A percentile compares a stretch with the other conserved stretches of the same genome.
phyloP scores from a whole-genome alignment of 2,113 vertebrate genomes.

The Brachionichthys hirsutus region DNA sequence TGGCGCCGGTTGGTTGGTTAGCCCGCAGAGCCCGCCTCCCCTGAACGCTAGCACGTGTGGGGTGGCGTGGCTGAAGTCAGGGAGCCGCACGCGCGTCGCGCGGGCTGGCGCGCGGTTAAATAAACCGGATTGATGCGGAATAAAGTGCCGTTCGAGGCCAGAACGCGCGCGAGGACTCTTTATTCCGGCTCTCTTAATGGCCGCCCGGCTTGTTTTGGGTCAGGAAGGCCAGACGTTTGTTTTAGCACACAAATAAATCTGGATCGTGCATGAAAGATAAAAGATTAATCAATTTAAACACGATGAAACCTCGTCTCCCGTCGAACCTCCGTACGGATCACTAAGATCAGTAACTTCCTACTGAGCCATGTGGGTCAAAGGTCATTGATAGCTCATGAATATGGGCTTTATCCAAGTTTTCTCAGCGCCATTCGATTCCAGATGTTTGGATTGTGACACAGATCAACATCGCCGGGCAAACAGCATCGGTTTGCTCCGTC shows the following conservation, averaged over 20 bases:
- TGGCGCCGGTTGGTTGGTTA: conserved; percentile 47
- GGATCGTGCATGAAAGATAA: too few relatives aligned
- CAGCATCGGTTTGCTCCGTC: background rate
- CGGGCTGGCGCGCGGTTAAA: too few relatives aligned
- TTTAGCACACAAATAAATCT: too few relatives aligned
- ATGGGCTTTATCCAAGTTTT: background rate
- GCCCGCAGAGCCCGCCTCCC: background rate
- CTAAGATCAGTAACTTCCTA: background rate
- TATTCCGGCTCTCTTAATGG: too few relatives aligned
- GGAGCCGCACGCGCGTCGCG: background rate
- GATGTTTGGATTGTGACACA: conserved; percentile 8
- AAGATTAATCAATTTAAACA: too few relatives aligned
- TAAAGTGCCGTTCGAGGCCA: too few relatives aligned
- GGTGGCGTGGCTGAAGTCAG: conserved; percentile 53
- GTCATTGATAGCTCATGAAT: background rate
- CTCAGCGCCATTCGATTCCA: conserved; percentile 1
- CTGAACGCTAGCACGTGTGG: conserved; percentile 59
- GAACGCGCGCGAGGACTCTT: too few relatives aligned
- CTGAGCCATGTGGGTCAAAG: background rate
- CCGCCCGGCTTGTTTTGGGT: too few relatives aligned
- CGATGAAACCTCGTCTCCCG: too few relatives aligned
- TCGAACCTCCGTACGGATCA: conserved; percentile 1
- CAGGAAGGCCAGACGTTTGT: too few relatives aligned
- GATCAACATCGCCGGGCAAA: conserved; percentile 3
- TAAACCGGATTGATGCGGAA: too few relatives aligned